phyloP scores from a whole-genome alignment of 2,888 invertebrate species.

The Eugnorisma glareosa region DNA sequence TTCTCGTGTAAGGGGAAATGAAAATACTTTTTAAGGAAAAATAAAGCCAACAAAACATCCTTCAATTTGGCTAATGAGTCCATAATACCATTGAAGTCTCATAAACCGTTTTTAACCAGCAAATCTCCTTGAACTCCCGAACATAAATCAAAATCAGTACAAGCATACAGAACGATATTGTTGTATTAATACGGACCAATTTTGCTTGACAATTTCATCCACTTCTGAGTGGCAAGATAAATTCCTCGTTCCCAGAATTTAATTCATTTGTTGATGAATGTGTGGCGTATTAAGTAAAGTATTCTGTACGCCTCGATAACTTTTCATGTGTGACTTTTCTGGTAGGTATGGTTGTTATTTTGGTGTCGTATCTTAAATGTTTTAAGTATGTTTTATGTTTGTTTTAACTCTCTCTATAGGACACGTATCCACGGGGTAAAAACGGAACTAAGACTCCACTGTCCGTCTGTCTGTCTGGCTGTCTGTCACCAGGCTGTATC shows the following conservation, averaged over 20 bases:
- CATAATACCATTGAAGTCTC: constrained; percentile 34
- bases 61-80: constrained; percentile 18
- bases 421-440: no score
- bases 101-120: constrained; percentile 16
- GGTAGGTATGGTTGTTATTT: constrained; percentile 10
- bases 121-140: constrained; percentile 29
- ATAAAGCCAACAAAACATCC: constrained; percentile 4
- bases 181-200: constrained; percentile 30
- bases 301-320: constrained; percentile 35
- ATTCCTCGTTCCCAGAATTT: constrained; percentile 45
- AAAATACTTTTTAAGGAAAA: background rate
- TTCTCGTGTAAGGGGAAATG: background rate
- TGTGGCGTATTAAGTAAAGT: constrained; percentile 37
- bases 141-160: constrained; percentile 56
- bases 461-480: no score
- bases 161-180: constrained; percentile 20
- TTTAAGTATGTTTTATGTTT: background rate
- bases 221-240: constrained; percentile 50
- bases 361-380: constrained; percentile 9
- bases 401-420: no score
- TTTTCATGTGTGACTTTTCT: constrained; percentile 37
- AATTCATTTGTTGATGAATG: constrained; percentile 59
- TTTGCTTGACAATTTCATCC: constrained; percentile 53
- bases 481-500: no score
- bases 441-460: no score